These are phyloP conservation scores for Typhlomys cinereus DNA, from an alignment of 2,113 vertebrate genomes.

Conservation along the genomic window DNA sequence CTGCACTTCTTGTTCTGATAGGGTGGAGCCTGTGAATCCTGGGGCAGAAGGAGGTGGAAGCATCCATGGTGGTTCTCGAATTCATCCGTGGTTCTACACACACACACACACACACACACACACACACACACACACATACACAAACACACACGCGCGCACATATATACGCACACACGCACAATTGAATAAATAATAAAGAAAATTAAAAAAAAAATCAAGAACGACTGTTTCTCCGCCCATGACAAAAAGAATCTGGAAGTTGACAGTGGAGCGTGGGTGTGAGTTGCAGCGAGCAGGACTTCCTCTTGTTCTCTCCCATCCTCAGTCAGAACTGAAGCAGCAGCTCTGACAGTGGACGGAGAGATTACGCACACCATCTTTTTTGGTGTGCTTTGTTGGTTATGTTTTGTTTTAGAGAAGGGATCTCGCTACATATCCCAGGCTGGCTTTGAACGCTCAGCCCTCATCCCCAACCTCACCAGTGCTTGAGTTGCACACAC, in stretches of 20 bases:
- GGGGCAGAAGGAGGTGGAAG: too few relatives aligned
- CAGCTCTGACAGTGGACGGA: not conserved
- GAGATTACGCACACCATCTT: not conserved
- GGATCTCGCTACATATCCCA: not conserved
- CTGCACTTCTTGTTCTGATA: too few relatives aligned
- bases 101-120: too few relatives aligned
- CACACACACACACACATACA: too few relatives aligned
- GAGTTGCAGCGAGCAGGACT: not conserved
- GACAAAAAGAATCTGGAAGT: not conserved
- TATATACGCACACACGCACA: too few relatives aligned
- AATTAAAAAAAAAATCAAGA: too few relatives aligned
- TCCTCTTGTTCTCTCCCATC: not conserved
- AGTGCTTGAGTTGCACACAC: not conserved
- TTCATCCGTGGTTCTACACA: too few relatives aligned
- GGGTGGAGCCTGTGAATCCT: too few relatives aligned
- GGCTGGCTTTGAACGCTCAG: not conserved
- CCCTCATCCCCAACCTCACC: not conserved
- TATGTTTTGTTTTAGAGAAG: not conserved
- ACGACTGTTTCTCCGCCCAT: not conserved
- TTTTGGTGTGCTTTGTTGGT: not conserved
- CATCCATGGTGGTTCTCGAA: too few relatives aligned
- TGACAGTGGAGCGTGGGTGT: not conserved
- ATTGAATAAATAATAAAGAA: too few relatives aligned
- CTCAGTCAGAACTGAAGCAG: not conserved
- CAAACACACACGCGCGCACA: too few relatives aligned